Base-by-base conservation (phyloP, 2,888 invertebrate species). In the Zhengitettix transpicula region DNA sequence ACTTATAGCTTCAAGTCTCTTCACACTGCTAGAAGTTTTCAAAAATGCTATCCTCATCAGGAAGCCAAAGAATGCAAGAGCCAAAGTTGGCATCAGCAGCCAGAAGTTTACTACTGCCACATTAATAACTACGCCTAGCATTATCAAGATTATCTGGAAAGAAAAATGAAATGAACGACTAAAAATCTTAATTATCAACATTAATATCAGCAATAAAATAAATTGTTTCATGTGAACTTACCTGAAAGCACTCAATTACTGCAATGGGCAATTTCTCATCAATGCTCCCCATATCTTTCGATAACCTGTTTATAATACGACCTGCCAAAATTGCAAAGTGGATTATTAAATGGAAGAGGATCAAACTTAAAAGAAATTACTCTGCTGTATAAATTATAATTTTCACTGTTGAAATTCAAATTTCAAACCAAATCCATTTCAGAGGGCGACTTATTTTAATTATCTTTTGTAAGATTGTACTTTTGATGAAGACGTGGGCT, bases 1-100 rank as follows among this genome's bases (percentile, higher is more conserved):
- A 57, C 57, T 51, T 11, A 57, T 81, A 81, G 81, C 81, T 68
- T 82, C 82, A 60, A 82, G 69, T 54, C 81, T 72, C 68, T 81
- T 88, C 28, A 88, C 73, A 70, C 87, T 87, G 47, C 89, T 82
- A 58, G 87, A 85, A 0, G 85, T 83, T 63, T 76, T 78, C 62
- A 87, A 69, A 68, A 85, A 87, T 60, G 83, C 75, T 64, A 73
- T 75, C 11, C 86, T 74, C 42, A 84, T 72, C 60, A 77, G 72
- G 57, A 77, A 70, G 67, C 86, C 86, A 0, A 83, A 62, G 0
- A 78, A 42, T 1, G 77, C 70, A 0, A 87, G 71, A 0, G 83
- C 71, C 0, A 75, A 67, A 0, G 83, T 78, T 0, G 83, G 82
- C 9, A 81, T 65, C 5, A 82, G 66, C 1, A 83, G 81, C 61